These are phyloP conservation scores for Fabriciana adippe DNA, from an alignment of 2,888 invertebrate species.

Conservation along the genomic window DNA sequence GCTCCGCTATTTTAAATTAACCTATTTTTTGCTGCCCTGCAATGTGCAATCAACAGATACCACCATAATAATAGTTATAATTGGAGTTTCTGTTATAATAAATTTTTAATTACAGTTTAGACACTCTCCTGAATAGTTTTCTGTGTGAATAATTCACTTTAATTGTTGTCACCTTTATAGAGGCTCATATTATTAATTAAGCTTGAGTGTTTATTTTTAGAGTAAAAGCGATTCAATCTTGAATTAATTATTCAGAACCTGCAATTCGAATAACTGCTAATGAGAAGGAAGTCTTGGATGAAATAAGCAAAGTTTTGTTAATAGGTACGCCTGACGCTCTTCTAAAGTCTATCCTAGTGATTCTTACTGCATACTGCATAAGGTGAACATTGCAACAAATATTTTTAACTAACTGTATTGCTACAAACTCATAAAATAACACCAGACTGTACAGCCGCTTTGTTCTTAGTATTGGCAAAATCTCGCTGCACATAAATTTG, in stretches of 20 bases:
- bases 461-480: conserved; percentile 69
- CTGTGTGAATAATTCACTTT: conserved; percentile 6
- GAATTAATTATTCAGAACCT: conserved; percentile 19
- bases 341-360: conserved; percentile 7
- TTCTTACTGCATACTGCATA: conserved; percentile 27
- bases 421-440: conserved; percentile 38
- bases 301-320: conserved; percentile 29
- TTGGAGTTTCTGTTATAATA: conserved; percentile 18
- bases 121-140: conserved; percentile 10
- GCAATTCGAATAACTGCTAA: conserved; percentile 31
- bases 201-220: conserved; percentile 7
- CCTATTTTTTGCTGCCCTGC: conserved; percentile 33
- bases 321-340: conserved; percentile 26
- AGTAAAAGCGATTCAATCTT: conserved; percentile 11
- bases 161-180: conserved; percentile 8
- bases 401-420: conserved; percentile 24
- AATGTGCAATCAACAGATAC: conserved; percentile 34
- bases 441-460: conserved; percentile 46
- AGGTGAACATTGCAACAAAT: conserved; percentile 29
- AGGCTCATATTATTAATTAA: neutral
- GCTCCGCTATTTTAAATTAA: conserved; percentile 32
- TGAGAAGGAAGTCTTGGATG: conserved; percentile 29
- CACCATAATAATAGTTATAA: conserved; percentile 24
- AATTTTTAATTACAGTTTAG: conserved; percentile 17
- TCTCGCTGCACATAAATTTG: conserved; percentile 78